A percentile compares a stretch with the other conserved stretches of the same genome.
Conservation (phyloP, 2,888 invertebrate species). For the Drosophila paucipuncta region DNA sequence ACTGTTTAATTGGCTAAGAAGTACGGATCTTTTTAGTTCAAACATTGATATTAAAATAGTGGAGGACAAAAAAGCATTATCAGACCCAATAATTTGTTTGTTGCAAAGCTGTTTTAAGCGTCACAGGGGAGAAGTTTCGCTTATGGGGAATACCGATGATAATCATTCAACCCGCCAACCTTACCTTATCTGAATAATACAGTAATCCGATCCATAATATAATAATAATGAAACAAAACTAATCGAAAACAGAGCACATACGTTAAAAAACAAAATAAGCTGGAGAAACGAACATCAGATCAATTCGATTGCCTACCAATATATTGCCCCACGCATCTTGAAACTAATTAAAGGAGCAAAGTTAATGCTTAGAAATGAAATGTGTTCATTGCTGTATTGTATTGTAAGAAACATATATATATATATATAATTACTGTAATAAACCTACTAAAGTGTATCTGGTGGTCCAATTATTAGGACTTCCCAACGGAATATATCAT, state of each 20-base stretch:
- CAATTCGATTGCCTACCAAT: not conserved
- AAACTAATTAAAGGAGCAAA: not conserved
- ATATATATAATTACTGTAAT: slow-evolving; percentile 12
- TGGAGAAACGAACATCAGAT: not conserved
- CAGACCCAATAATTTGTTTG: not conserved
- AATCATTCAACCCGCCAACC: not conserved
- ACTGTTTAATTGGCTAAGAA: not conserved
- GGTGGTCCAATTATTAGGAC: slow-evolving; percentile 99
- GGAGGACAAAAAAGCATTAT: not conserved
- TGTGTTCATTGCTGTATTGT: not conserved
- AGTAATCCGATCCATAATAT: not conserved
- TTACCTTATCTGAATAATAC: slow-evolving; percentile 3
- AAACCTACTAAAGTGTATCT: slow-evolving; percentile 98
- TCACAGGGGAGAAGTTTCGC: not conserved
- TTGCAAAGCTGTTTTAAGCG: not conserved
- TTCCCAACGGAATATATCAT: slow-evolving; percentile 99
- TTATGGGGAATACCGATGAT: not conserved
- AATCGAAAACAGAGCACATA: not conserved
- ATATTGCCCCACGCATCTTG: not conserved
- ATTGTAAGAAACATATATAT: slow-evolving; percentile 3
- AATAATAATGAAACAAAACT: not conserved
- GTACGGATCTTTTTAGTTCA: not conserved
- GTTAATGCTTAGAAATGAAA: not conserved
- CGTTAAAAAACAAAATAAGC: not conserved
- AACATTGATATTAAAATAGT: not conserved